These are phyloP conservation scores for Aproaerema taeniolella DNA, from an alignment of 2,888 invertebrate species.

Conservation along the genomic window DNA sequence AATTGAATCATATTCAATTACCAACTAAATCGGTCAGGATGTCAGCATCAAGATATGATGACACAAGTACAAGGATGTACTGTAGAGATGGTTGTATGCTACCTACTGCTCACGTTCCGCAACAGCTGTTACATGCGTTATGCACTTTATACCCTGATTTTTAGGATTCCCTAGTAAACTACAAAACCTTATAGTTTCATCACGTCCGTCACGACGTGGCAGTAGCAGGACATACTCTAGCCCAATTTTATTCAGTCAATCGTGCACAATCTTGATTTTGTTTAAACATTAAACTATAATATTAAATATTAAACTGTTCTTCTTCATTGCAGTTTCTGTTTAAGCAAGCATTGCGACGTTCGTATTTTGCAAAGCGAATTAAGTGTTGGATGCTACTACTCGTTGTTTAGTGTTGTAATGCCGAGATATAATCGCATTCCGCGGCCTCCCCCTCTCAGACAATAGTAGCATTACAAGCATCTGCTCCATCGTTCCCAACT, in stretches of 20 bases:
- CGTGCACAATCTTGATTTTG: too few relatives aligned
- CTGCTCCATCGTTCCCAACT: slow-evolving; percentile 33
- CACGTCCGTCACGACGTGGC: too few relatives aligned
- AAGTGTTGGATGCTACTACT: too few relatives aligned
- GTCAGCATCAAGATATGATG: slow-evolving; percentile 30
- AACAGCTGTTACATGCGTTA: neutral
- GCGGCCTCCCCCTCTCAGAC: slow-evolving; percentile 42
- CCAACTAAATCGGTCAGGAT: slow-evolving; percentile 49
- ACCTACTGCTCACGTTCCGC: slow-evolving; percentile 2
- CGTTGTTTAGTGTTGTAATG: slow-evolving; percentile 49
- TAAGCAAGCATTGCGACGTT: neutral
- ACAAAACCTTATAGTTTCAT: too few relatives aligned
- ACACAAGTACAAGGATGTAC: slow-evolving; percentile 9
- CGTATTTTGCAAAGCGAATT: slow-evolving; percentile 16
- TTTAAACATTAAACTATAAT: neutral
- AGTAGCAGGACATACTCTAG: too few relatives aligned
- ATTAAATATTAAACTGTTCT: neutral
- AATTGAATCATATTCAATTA: slow-evolving; percentile 57
- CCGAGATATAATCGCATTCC: slow-evolving; percentile 59
- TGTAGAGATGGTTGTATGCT: slow-evolving; percentile 2
- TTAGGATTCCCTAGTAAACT: neutral
- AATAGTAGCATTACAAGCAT: slow-evolving; percentile 30
- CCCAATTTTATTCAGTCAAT: too few relatives aligned
- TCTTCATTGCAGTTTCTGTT: too few relatives aligned
- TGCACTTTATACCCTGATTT: neutral